Conservation (phyloP, 2,113 vertebrate species). For the Mastomys coucha region DNA sequence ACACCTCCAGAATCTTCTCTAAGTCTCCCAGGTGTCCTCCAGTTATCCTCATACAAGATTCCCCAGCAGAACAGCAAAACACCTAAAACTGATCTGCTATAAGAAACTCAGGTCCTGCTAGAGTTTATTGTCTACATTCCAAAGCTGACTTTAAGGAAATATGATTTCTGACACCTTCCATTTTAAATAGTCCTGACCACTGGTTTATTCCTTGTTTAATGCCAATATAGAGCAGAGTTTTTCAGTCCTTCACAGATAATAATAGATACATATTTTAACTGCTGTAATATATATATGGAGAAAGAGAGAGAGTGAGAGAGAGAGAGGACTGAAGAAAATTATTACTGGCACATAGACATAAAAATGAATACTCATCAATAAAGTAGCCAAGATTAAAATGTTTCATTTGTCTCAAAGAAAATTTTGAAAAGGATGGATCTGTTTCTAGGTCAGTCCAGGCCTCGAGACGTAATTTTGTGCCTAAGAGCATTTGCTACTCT, state of each 20-base stretch:
- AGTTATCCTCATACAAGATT: not conserved
- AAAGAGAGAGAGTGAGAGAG: not conserved
- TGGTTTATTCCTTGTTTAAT: not conserved
- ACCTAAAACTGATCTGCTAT: not conserved
- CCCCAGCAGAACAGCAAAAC: not conserved
- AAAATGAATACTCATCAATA: not conserved
- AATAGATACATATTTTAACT: not conserved
- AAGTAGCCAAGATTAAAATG: not conserved
- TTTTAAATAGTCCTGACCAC: not conserved
- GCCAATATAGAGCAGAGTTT: not conserved
- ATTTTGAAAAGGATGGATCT: not conserved
- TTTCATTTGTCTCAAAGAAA: conserved; percentile 13
- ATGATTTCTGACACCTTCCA: not conserved
- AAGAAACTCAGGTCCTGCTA: not conserved
- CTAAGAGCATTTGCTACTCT: not conserved
- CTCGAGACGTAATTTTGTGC: not conserved
- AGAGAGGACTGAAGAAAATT: not conserved
- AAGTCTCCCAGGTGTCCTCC: not conserved
- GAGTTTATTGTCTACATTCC: not conserved
- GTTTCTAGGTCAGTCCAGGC: not conserved
- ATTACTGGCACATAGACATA: not conserved
- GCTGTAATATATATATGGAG: not conserved
- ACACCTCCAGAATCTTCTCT: not conserved
- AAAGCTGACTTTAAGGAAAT: not conserved
- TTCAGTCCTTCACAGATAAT: not conserved